These are phyloP conservation scores for Ceuthmochares aereus DNA, from an alignment of 2,113 vertebrate species.

Conservation along the genomic window DNA sequence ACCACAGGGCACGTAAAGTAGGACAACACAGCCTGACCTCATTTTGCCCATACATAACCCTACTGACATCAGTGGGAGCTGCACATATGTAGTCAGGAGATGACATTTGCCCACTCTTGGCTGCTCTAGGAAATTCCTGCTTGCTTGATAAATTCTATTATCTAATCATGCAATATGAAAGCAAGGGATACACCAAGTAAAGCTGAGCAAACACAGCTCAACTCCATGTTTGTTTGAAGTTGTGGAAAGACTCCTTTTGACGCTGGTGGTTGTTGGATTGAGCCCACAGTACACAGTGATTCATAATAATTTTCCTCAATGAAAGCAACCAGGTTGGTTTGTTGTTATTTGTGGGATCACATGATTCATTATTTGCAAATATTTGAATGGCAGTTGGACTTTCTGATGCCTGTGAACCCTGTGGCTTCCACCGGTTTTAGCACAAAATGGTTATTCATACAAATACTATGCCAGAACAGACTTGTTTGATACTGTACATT, in stretches of 20 bases:
- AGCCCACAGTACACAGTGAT: conserved; percentile 60
- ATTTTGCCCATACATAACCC: conserved; percentile 65
- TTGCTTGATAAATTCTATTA: conserved; percentile 18
- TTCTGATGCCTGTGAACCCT: conserved; percentile 46
- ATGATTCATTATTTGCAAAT: conserved; percentile 53
- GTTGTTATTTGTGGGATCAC: conserved; percentile 63
- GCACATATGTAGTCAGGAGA: conserved; percentile 14
- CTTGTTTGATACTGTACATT: conserved; percentile 23
- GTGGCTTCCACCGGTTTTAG: neutral
- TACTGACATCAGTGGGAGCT: conserved; percentile 62
- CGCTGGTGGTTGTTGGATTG: conserved; percentile 53
- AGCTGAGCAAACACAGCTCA: conserved; percentile 53
- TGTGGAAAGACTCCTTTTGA: conserved; percentile 31
- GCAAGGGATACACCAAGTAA: neutral
- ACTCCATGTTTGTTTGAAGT: conserved; percentile 47
- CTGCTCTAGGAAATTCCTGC: conserved; percentile 34
- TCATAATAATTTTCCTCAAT: conserved; percentile 67
- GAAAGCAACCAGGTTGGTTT: conserved; percentile 47
- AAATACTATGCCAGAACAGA: conserved; percentile 44
- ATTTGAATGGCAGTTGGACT: conserved; percentile 46
- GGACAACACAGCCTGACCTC: conserved; percentile 61
- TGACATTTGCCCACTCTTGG: conserved; percentile 44
- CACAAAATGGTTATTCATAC: conserved; percentile 46
- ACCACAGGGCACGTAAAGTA: conserved; percentile 67
- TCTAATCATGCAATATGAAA: neutral